Base-by-base conservation (phyloP, 2,113 vertebrate species). In the Garra rufa region DNA sequence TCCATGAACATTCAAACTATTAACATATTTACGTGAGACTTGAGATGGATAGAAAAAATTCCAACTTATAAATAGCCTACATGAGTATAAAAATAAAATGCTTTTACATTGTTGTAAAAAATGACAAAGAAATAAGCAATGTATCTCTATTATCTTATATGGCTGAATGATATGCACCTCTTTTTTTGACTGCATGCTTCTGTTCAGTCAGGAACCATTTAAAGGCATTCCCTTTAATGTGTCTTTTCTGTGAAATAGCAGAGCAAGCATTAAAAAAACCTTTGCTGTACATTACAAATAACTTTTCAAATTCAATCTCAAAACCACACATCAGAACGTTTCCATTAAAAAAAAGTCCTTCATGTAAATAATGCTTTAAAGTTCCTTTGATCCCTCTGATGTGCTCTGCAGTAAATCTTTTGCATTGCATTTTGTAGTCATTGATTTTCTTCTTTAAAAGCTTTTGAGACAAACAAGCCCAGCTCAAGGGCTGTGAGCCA, bases 1-100 rank as follows among this genome's bases (percentile, higher is more conserved):
- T 44, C 21, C 57, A 63, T 9, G 4, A 75, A 14, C 28, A 15
- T 30, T 73, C 6, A 13, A 13, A 24, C 3, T 57, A 21, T 15
- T 7, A 41, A 41, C 14, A 63, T 78, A 44, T 61, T 44, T 28
- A 65, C 46, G 9, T 10, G 4, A 48, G n/a, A 67, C 13, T 69
- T 55, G 26, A 24, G 63, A 52, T 46, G 41, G 9, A 15, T 67
- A 81, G 17, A 76, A 76, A 76, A 79, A 30, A 76, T 38, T 9
- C 0, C 0, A 81, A 50, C 43, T 79, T 57, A 57, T 84, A 87
- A 84, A 85, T 85, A 82, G 24, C n/a, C 50, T 7, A 63, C 21
- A 69, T 43, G 48, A 84, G 24, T 81, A 69, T 38, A 76, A 76
- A 55, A 70, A 71, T 41, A 73, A 24, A 76, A 75, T 28, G 28